Conservation (phyloP, 2,797 vertebrate genomes). For the Pampus argenteus region DNA sequence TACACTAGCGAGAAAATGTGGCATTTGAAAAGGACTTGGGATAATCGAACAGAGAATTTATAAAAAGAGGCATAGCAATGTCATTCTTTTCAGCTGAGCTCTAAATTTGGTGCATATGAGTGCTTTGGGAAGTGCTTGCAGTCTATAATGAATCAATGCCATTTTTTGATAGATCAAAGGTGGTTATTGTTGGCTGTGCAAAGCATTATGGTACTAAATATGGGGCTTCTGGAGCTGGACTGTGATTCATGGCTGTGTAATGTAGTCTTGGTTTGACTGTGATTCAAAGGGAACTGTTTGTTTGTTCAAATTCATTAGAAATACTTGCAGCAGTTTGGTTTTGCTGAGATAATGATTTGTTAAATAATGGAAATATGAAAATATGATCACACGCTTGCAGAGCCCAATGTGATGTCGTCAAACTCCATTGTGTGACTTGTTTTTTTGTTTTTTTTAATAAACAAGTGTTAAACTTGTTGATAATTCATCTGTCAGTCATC, state of each 20-base stretch:
- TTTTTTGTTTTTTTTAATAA: too few species aligned
- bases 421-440: too few species aligned
- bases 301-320: conserved; percentile 44
- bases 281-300: conserved; percentile 44
- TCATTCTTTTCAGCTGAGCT: conserved; percentile 65
- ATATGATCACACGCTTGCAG: not conserved
- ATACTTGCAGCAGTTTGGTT: conserved; percentile 40
- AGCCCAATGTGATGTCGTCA: not conserved
- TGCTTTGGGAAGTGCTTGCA: conserved; percentile 48
- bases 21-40: conserved; percentile 60
- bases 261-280: conserved; percentile 44
- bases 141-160: conserved; percentile 51
- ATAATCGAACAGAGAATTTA: conserved; percentile 67
- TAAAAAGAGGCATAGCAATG: conserved; percentile 58
- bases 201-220: conserved; percentile 44
- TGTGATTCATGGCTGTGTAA: conserved; percentile 36
- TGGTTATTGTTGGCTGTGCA: conserved; percentile 44
- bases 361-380: too few species aligned
- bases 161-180: conserved; percentile 51
- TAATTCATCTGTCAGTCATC: too few species aligned
- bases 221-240: conserved; percentile 46
- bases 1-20: conserved; percentile 66
- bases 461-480: too few species aligned
- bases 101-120: conserved; percentile 62
- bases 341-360: conserved; percentile 29